A percentile compares a stretch with the other conserved stretches of the same genome.
Conservation (phyloP, 1,140 invertebrate species). For the Tachypleus tridentatus region DNA sequence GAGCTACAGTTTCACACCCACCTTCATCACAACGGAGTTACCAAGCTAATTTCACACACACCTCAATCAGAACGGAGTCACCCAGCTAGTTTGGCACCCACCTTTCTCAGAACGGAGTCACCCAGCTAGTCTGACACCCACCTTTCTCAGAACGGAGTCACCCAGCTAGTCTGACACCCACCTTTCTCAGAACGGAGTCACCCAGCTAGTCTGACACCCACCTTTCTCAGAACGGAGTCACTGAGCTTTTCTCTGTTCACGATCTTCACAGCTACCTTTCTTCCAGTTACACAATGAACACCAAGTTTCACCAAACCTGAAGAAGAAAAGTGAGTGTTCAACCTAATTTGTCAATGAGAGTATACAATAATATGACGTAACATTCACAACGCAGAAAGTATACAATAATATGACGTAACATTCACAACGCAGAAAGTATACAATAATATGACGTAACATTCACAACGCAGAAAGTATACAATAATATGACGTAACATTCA, state of each 20-base stretch:
- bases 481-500: too few species aligned
- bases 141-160: slow-evolving; percentile 97
- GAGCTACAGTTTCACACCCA: too few species aligned
- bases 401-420: too few species aligned
- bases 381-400: too few species aligned
- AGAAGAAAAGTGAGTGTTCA: slow-evolving; percentile 32
- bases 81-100: slow-evolving; percentile 34
- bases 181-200: slow-evolving; percentile 97
- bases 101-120: slow-evolving; percentile 97
- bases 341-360: neutral
- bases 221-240: slow-evolving; percentile 97
- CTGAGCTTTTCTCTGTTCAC: slow-evolving; percentile 98
- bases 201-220: slow-evolving; percentile 79
- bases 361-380: too few species aligned
- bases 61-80: too few species aligned
- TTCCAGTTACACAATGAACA: slow-evolving; percentile 91
- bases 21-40: too few species aligned
- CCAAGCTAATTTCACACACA: too few species aligned
- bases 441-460: too few species aligned
- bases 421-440: too few species aligned
- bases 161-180: slow-evolving; percentile 79
- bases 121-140: slow-evolving; percentile 79
- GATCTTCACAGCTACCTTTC: slow-evolving; percentile 98
- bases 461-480: too few species aligned
- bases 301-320: slow-evolving; percentile 94